Evolutionary conservation across 2,797 vertebrate genomes (phyloP), one percentile per base, ranked within the genome.

Genomic region (Geotrypetes seraphini): DNA sequence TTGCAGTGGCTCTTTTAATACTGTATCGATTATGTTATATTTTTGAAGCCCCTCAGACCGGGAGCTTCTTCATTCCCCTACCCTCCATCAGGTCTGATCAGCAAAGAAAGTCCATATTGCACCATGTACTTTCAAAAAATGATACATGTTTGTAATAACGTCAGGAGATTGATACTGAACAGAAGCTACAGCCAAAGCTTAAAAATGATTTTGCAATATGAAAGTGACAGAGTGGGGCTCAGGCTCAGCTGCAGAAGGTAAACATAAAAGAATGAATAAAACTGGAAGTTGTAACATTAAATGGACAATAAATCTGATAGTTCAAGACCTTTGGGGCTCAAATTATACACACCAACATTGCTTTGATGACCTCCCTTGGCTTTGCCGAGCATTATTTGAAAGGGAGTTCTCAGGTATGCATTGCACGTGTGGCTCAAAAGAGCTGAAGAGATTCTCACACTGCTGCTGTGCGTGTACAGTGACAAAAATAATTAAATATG

Each of bases 91-190:
- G 31, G 77, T 85, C 73, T 28, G 68, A 66, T 70, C 74, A n/a
- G n/a, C 64, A 62, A 71, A 55, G 39, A 24, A 71, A 70, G 66
- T 69, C 81, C 73, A 66, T 66, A 77, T 52, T 71, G 66, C 60
- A 64, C 33, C 4, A 66, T 33, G 23, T 53, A 63, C 63, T 75
- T 71, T 74, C 66, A 64, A 52, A 73, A n/a, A 66, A 63, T 78
- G 78, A 81, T 83, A 85, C 82, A 85, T 71, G 73, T 64, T 85
- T 81, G 83, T 81, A 57, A 63, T 48, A 22, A 57, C 71, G 80
- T 66, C 62, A 1, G 54, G 69, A 70, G 71, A 83, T 70, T 76
- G 77, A 75, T 81, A 71, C 32, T 68, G 69, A 81, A 69, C 57
- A 79, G 70, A 78, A 79, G 68, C 69, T 76, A 68, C 62, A 57